Conservation (phyloP, 2,113 vertebrate genomes). For the Sigmodon hispidus region DNA sequence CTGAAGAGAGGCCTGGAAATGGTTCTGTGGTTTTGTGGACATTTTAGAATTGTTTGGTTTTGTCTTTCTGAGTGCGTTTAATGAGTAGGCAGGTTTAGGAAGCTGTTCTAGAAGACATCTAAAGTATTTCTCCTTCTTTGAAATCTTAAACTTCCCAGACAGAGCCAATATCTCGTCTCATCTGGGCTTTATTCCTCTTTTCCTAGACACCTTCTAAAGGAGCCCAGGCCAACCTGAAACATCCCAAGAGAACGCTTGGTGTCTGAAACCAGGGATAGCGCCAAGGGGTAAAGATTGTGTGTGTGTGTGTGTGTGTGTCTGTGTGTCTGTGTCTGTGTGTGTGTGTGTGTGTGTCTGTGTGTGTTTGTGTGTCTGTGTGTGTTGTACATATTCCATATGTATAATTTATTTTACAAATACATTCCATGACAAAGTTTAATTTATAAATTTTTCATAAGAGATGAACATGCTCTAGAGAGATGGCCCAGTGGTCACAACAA, state of each 20-base stretch:
- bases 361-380: neutral
- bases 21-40: neutral
- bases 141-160: neutral
- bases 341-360: neutral
- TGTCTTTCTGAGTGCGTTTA: neutral
- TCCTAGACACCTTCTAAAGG: neutral
- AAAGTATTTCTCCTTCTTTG: conserved; percentile 14
- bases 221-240: neutral
- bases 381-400: too few species aligned
- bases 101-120: neutral
- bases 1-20: neutral
- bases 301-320: neutral
- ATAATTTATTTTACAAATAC: neutral
- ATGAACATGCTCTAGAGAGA: neutral
- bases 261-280: neutral
- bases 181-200: neutral
- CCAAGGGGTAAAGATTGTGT: neutral
- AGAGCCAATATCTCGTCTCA: neutral
- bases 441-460: neutral
- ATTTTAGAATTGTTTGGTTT: neutral
- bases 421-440: neutral
- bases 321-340: too few species aligned
- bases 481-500: neutral
- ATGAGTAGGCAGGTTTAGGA: neutral
- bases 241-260: neutral